Conservation (phyloP, 2,113 vertebrate genomes). For the Mystacornis crossleyi region DNA sequence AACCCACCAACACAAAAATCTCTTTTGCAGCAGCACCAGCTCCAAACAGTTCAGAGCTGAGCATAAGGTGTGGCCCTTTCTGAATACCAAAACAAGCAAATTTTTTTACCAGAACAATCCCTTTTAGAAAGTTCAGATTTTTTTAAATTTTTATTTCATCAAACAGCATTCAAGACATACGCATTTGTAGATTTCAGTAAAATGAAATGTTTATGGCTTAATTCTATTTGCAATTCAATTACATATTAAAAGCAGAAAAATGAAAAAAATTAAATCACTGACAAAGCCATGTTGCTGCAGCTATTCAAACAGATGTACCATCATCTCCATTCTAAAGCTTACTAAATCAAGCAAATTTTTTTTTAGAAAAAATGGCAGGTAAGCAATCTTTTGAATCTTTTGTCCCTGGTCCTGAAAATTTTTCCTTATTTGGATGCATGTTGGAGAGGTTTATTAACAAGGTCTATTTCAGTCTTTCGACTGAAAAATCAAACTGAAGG, state of each 20-base stretch:
- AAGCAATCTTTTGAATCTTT: not conserved
- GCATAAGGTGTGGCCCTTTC: not conserved
- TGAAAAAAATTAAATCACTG: not conserved
- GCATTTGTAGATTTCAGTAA: not conserved
- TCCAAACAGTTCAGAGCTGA: not conserved
- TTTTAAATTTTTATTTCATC: not conserved
- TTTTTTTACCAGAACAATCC: not conserved
- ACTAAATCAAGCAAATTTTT: not conserved
- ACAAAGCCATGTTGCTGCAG: not conserved
- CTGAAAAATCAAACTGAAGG: not conserved
- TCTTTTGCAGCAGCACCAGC: not conserved
- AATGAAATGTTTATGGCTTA: not conserved
- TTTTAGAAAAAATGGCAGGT: not conserved
- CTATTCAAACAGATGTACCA: not conserved
- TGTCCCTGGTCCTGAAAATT: not conserved
- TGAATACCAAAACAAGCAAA: not conserved
- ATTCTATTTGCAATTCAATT: not conserved
- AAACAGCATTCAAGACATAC: not conserved
- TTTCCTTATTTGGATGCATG: not conserved
- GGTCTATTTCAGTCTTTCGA: not conserved
- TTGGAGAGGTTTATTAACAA: conserved; percentile 1
- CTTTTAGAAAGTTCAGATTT: not conserved
- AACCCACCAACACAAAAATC: not conserved
- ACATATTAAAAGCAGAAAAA: not conserved
- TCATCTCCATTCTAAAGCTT: not conserved